Evolutionary conservation across 2,888 invertebrate genomes (phyloP), one percentile per base, ranked within the genome.

Genomic region (Luperina nickerlii): DNA sequence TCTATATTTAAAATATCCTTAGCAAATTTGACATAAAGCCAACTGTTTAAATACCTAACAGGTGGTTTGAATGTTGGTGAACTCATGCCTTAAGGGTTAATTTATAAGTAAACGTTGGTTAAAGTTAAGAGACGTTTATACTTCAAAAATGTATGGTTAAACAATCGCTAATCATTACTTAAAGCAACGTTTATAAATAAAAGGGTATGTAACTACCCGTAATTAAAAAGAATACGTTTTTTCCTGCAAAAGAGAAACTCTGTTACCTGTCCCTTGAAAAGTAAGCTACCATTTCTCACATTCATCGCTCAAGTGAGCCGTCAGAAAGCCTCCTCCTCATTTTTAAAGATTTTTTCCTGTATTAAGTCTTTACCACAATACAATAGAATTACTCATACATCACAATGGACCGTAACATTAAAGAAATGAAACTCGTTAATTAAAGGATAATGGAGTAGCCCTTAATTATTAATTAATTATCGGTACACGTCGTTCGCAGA

Each of bases 381-480:
- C 77, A 87, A 83, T 76, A 75, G 74, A 48, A 79, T 82, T 73
- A 62, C 74, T 80, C 79, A 81, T 83, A 84, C 82, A 88, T 86
- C 81, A 88, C 78, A 86, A 85, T 82, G 84, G 82, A 66, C 81
- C 84, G 81, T 71, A 86, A 86, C 88, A 86, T 90, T 90, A 88
- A 88, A 86, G 87, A 86, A 89, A 88, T 87, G 87, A 86, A 89
- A 84, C 85, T 88, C 85, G 85, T 87, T 91, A 90, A 90, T 90
- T 90, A 92, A 89, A 89, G 90, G 91, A 91, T 91, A 92, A 92
- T 92, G 90, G 91, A 91, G 90, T 91, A 88, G 90, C 84, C 90
- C 91, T 92, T 93, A 92, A 93, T 93, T 93, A 93, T 90, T 93
- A 93, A 93, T 94, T 94, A 94, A 94, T 93, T 93, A 92, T 91